phyloP scores from a whole-genome alignment of 1,140 invertebrate species.

The Galleria mellonella region DNA sequence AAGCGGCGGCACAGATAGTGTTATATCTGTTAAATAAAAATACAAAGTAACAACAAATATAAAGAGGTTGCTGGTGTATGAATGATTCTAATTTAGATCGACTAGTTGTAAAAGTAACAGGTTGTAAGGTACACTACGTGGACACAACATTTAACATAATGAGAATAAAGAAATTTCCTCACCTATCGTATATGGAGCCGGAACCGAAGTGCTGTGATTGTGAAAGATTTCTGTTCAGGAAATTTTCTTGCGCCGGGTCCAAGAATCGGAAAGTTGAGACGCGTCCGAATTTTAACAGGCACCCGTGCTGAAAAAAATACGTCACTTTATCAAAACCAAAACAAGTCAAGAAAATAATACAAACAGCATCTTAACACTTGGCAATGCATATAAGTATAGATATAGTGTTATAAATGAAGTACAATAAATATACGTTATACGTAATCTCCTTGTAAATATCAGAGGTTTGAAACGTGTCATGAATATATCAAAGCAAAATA shows the following conservation, averaged over 20 bases:
- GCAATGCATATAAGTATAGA: too few relatives aligned
- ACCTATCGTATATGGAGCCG: slow-evolving; percentile 87
- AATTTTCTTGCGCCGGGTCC: slow-evolving; percentile 91
- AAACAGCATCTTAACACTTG: too few relatives aligned
- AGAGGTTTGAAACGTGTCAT: too few relatives aligned
- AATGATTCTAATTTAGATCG: slow-evolving; percentile 7
- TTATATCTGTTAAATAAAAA: slow-evolving; percentile 23
- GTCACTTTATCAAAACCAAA: too few relatives aligned
- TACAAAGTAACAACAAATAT: slow-evolving; percentile 23
- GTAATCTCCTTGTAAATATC: too few relatives aligned
- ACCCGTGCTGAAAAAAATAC: slow-evolving; percentile 80
- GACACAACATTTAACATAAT: slow-evolving; percentile 31
- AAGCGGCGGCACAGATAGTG: slow-evolving; percentile 5
- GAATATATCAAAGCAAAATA: too few relatives aligned
- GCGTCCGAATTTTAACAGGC: slow-evolving; percentile 91
- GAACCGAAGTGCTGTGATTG: slow-evolving; percentile 83
- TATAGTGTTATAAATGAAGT: too few relatives aligned
- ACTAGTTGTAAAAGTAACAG: slow-evolving; percentile 2
- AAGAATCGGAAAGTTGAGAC: slow-evolving; percentile 95
- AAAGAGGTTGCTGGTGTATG: slow-evolving; percentile 22
- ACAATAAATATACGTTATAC: too few relatives aligned
- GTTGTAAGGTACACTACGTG: slow-evolving; percentile 18
- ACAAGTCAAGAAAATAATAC: too few relatives aligned
- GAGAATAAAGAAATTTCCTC: slow-evolving; percentile 4
- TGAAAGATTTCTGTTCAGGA: slow-evolving; percentile 78